These are phyloP conservation scores for Marmota flaviventris DNA, from an alignment of 2,113 vertebrate genomes.

Conservation along the genomic window DNA sequence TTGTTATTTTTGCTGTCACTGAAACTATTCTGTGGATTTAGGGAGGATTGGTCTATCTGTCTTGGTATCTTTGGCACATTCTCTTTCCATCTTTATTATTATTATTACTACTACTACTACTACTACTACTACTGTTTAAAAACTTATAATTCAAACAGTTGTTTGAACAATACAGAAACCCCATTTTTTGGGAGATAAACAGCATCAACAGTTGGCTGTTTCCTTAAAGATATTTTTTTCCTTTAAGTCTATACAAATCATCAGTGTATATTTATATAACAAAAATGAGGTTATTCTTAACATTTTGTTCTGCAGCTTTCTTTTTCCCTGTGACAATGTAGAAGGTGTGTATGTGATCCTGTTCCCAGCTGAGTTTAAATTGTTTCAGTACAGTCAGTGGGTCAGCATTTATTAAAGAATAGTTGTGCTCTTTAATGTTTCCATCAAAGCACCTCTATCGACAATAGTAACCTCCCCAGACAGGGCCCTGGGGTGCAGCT, in stretches of 20 bases:
- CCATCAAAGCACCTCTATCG: not conserved
- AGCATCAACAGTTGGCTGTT: not conserved
- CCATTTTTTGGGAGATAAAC: not conserved
- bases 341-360: not conserved
- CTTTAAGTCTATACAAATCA: not conserved
- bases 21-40: not conserved
- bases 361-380: not conserved
- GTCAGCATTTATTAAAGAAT: not conserved
- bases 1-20: not conserved
- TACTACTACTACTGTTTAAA: not conserved
- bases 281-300: not conserved
- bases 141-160: not conserved
- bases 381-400: not conserved
- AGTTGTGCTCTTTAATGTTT: not conserved
- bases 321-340: not conserved
- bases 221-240: not conserved
- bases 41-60: not conserved
- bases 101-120: not conserved
- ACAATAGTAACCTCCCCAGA: not conserved
- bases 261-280: not conserved
- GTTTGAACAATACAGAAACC: not conserved
- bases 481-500: not conserved
- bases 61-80: not conserved
- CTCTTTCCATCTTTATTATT: slow-evolving; percentile 12
- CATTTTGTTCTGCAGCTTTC: not conserved